Percentiles rank a stretch among this genome's conserved stretches.
phyloP scores from a whole-genome alignment of 2,113 vertebrate genomes.

The Nesogale talazaci region DNA sequence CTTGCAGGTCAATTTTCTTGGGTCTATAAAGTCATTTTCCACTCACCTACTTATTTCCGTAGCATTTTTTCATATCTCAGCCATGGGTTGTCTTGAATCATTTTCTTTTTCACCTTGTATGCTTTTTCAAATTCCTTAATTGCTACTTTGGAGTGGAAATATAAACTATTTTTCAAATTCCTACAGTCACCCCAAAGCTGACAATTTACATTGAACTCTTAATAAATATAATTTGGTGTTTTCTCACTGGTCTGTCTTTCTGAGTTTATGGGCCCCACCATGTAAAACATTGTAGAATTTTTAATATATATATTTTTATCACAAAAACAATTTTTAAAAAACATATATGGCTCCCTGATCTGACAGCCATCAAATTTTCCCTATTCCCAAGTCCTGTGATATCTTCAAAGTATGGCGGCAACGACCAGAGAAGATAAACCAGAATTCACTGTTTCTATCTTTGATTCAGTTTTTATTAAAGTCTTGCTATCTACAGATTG shows the following conservation, averaged over 20 bases:
- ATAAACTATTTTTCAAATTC: background rate
- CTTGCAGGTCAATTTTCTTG: background rate
- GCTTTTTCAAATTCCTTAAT: slow-evolving; percentile 32
- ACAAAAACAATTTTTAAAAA: background rate
- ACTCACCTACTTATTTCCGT: background rate
- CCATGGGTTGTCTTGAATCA: background rate
- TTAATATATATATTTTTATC: background rate
- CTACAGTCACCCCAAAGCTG: slow-evolving; percentile 1
- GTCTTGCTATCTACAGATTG: background rate
- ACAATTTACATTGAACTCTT: background rate
- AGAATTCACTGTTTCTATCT: slow-evolving; percentile 32
- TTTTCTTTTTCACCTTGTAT: background rate
- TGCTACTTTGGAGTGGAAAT: slow-evolving; percentile 5
- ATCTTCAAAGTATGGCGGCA: background rate
- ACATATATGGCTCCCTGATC: background rate
- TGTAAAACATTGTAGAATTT: background rate
- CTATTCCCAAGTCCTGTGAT: rapidly evolving
- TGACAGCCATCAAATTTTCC: background rate
- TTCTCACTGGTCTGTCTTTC: background rate
- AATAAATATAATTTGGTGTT: background rate
- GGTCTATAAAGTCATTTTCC: no score
- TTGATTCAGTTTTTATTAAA: slow-evolving; percentile 27
- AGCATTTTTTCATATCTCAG: background rate
- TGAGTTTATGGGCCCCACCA: background rate
- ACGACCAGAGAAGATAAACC: background rate